Percentiles rank a stretch among this genome's conserved stretches.
phyloP scores from a whole-genome alignment of 2,797 vertebrate species.

The Steatocranus sp. region DNA sequence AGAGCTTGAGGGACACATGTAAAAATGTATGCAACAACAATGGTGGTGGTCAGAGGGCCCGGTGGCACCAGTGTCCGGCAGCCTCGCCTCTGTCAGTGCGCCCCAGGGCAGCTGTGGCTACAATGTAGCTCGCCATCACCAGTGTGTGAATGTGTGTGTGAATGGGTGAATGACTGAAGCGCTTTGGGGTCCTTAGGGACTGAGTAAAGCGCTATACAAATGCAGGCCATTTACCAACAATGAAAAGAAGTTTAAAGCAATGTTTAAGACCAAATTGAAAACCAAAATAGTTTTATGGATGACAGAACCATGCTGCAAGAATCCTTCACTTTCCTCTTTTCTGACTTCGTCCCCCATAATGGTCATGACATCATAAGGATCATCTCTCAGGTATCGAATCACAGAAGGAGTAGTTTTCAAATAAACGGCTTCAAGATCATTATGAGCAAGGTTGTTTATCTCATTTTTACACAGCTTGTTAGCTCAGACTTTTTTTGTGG shows the following conservation, averaged over 20 bases:
- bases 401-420: not conserved
- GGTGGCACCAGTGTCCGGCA: too few species aligned
- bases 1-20: not conserved
- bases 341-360: not conserved
- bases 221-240: not conserved
- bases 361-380: not conserved
- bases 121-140: too few species aligned
- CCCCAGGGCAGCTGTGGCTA: too few species aligned
- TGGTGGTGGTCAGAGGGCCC: too few species aligned
- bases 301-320: not conserved
- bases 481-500: not conserved
- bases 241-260: not conserved
- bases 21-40: not conserved
- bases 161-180: too few species aligned
- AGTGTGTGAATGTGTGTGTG: too few species aligned
- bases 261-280: not conserved
- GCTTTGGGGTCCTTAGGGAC: too few species aligned
- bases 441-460: conserved; percentile 13
- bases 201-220: too few species aligned
- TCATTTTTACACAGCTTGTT: conserved; percentile 10
- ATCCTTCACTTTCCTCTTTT: not conserved
- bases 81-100: too few species aligned
- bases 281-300: not conserved
- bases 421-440: conserved; percentile 11
- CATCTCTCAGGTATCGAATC: not conserved